These are phyloP conservation scores for Pseudomyrmex dendroicus DNA, from an alignment of 1,140 invertebrate species.

Conservation along the genomic window DNA sequence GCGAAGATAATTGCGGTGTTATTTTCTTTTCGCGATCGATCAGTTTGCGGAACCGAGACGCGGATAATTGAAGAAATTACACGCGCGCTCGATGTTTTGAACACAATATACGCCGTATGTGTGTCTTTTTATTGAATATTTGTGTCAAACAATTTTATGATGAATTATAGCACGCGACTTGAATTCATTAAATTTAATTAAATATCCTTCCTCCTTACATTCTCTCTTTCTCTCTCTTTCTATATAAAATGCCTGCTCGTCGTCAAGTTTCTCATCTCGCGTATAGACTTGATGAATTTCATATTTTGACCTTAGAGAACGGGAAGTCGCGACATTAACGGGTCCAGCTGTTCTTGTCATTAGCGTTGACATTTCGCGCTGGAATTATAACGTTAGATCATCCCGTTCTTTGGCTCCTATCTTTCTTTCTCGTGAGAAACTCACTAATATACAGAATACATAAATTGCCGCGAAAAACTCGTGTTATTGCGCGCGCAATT, in stretches of 20 bases:
- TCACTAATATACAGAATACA: slow-evolving; percentile 1
- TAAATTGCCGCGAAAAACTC: slow-evolving; percentile 53
- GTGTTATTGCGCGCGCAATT: slow-evolving; percentile 15
- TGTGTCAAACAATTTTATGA: background rate
- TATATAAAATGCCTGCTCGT: background rate
- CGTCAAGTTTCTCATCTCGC: background rate
- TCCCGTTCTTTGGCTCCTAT: too few relatives aligned
- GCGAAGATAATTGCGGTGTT: slow-evolving; percentile 25
- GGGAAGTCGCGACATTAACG: slow-evolving; percentile 4
- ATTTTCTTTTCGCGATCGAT: background rate
- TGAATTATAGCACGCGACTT: background rate
- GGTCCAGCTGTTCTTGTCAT: slow-evolving; percentile 6
- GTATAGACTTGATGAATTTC: background rate
- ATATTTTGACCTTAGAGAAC: background rate
- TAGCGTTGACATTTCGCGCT: background rate
- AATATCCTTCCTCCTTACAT: background rate
- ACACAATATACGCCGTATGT: background rate
- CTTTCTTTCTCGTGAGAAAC: slow-evolving; percentile 33
- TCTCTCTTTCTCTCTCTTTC: background rate
- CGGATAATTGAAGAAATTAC: background rate
- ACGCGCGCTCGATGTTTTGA: background rate
- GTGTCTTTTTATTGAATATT: background rate
- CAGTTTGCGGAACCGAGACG: slow-evolving; percentile 24
- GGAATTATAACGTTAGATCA: slow-evolving; percentile 24
- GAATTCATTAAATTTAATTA: background rate